phyloP scores from a whole-genome alignment of 2,113 vertebrate species.

The Cebus imitator region DNA sequence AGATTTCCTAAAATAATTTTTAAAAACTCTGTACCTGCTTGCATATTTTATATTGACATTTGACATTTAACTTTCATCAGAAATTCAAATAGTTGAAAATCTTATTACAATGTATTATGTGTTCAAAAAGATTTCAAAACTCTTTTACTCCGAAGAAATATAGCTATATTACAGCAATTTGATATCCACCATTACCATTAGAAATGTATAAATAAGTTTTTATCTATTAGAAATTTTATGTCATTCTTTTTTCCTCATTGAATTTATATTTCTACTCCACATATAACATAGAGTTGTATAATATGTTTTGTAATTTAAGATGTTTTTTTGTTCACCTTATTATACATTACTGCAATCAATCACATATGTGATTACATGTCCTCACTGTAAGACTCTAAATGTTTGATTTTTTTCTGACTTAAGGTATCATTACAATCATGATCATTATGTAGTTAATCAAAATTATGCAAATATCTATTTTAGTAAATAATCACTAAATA shows the following conservation, averaged over 20 bases:
- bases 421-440: background rate
- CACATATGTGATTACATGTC: background rate
- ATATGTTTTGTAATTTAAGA: background rate
- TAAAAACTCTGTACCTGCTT: background rate
- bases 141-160: background rate
- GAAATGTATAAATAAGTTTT: background rate
- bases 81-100: slow-evolving; percentile 3
- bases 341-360: background rate
- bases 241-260: background rate
- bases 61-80: slow-evolving; percentile 25
- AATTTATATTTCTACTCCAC: background rate
- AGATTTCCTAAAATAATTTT: slow-evolving; percentile 17
- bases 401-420: slow-evolving; percentile 1
- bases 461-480: background rate
- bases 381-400: background rate
- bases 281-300: background rate
- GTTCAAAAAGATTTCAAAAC: background rate
- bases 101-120: background rate
- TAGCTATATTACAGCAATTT: background rate
- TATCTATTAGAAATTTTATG: background rate
- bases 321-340: background rate
- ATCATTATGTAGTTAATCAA: background rate
- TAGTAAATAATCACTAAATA: background rate
- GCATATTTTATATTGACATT: background rate
- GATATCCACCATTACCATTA: background rate